Evolutionary conservation across 2,797 vertebrate genomes (phyloP).

Genomic region (Rhinella marina): DNA sequence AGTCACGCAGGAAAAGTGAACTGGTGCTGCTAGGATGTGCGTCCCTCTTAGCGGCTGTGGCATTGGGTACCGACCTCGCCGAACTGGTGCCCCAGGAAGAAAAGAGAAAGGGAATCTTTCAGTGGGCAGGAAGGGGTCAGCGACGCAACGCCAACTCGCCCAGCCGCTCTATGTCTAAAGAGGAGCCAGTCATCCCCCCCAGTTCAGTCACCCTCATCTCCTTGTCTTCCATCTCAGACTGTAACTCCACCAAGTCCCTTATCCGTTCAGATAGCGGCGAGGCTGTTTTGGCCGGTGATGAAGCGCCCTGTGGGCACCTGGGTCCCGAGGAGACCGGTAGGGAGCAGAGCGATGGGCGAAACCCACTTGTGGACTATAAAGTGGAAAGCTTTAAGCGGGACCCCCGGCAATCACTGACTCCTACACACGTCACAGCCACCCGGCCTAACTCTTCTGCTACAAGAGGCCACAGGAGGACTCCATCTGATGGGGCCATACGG

Average conservation of each 20-base stretch:
- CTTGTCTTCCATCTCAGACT: slow-evolving; percentile 87
- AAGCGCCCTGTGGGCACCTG: slow-evolving; percentile 36
- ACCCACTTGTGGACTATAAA: slow-evolving; percentile 86
- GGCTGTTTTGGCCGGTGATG: slow-evolving; percentile 49
- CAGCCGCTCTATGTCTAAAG: slow-evolving; percentile 70
- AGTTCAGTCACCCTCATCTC: slow-evolving; percentile 86
- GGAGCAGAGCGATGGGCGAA: slow-evolving; percentile 67
- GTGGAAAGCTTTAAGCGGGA: slow-evolving; percentile 91
- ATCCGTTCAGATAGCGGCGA: slow-evolving; percentile 87
- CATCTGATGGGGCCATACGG: slow-evolving; percentile 86
- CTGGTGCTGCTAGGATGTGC: slow-evolving; percentile 82
- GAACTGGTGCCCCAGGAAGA: slow-evolving; percentile 84
- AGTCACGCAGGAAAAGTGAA: slow-evolving; percentile 79
- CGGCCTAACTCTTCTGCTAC: slow-evolving; percentile 75
- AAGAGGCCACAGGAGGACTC: slow-evolving; percentile 84
- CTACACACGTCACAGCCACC: slow-evolving; percentile 84
- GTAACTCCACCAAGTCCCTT: slow-evolving; percentile 90
- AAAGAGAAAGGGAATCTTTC: slow-evolving; percentile 74
- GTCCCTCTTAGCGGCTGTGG: slow-evolving; percentile 84
- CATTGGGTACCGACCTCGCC: slow-evolving; percentile 79
- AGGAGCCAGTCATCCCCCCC: slow-evolving; percentile 67
- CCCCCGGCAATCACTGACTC: slow-evolving; percentile 89
- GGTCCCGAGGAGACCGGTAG: slow-evolving; percentile 30
- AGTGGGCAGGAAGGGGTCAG: slow-evolving; percentile 75
- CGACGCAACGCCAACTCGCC: slow-evolving; percentile 74